phyloP scores from a whole-genome alignment of 2,888 invertebrate species.

The Protonemura montana region DNA sequence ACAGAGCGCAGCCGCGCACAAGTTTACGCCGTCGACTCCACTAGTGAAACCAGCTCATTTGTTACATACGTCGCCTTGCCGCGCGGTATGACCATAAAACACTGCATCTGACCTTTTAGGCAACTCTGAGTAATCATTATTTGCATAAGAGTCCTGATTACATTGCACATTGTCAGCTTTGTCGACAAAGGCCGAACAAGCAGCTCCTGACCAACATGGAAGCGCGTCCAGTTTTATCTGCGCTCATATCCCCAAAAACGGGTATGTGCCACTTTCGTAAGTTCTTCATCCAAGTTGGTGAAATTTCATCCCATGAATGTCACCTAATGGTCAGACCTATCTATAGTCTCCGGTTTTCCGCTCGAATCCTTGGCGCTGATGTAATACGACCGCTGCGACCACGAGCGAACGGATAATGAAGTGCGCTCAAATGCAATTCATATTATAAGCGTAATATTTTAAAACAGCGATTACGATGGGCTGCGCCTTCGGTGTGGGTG shows the following conservation, averaged over 20 bases:
- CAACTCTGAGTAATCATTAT: neutral
- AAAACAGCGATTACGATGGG: neutral
- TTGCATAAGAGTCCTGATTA: slow-evolving; percentile 7
- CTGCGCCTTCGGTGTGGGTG: neutral
- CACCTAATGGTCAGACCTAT: no score
- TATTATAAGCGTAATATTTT: neutral
- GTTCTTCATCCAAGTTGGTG: no score
- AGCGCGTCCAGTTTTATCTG: no score
- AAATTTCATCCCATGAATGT: no score
- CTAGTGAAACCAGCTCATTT: neutral
- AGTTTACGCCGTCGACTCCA: neutral
- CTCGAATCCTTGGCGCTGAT: no score
- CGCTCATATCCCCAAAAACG: no score
- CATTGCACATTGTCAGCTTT: neutral
- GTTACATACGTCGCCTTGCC: neutral
- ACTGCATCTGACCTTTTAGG: neutral
- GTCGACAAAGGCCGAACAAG: neutral
- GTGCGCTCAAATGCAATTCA: no score
- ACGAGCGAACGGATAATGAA: no score
- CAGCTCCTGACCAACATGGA: no score
- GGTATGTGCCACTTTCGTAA: no score
- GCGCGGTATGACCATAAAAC: neutral
- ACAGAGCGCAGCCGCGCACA: neutral
- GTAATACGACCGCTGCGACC: no score
- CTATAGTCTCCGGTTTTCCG: no score